These are phyloP conservation scores for Acanthornis magna DNA, from an alignment of 2,797 vertebrate genomes.

Conservation along the genomic window DNA sequence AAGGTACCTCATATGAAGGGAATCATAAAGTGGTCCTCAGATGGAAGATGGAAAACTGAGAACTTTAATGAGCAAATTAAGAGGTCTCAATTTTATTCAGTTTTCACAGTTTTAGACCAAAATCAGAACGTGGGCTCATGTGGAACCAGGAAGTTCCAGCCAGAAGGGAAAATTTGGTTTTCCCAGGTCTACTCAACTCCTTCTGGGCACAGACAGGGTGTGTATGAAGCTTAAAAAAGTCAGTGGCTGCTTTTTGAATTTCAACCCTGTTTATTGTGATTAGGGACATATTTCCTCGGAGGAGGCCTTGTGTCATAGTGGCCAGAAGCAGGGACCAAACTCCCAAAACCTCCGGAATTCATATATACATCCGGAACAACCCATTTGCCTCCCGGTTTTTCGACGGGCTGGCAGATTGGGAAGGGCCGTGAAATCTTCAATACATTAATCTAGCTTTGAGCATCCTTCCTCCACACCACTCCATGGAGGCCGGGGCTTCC, in stretches of 20 bases:
- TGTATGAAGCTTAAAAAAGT: neutral
- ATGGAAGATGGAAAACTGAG: neutral
- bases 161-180: neutral
- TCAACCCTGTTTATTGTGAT: neutral
- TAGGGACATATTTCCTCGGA: neutral
- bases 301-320: neutral
- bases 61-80: neutral
- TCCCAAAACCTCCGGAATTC: neutral
- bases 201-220: neutral
- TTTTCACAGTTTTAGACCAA: neutral
- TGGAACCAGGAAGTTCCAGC: neutral
- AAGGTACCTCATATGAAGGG: rapidly evolving
- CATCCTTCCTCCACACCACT: neutral
- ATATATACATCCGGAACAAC: rapidly evolving
- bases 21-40: neutral
- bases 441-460: neutral
- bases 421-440: neutral
- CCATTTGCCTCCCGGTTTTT: neutral
- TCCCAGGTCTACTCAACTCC: neutral
- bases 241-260: neutral
- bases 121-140: neutral
- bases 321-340: neutral
- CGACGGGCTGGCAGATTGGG: rapidly evolving
- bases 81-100: neutral
- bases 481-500: rapidly evolving